Percentiles rank a stretch among this genome's conserved stretches.
Conservation (phyloP, 2,113 vertebrate genomes). For the Corythaixoides concolor region DNA sequence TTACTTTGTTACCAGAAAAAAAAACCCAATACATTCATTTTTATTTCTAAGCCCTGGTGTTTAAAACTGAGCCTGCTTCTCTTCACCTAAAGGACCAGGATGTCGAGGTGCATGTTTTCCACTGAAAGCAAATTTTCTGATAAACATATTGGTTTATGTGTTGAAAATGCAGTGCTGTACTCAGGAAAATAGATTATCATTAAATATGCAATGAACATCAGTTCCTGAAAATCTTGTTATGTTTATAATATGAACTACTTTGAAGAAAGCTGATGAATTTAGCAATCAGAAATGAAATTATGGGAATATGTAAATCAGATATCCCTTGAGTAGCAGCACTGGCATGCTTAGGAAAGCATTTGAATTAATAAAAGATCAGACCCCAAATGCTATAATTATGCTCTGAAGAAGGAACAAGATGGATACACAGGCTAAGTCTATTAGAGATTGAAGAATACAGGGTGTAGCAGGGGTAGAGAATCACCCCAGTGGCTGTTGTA, state of each 20-base stretch:
- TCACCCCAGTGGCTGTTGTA: neutral
- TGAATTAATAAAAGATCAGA: slow-evolving; percentile 62
- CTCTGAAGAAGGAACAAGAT: neutral
- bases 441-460: neutral
- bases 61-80: neutral
- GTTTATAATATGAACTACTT: slow-evolving; percentile 49
- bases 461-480: neutral
- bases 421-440: neutral
- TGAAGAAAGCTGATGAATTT: slow-evolving; percentile 58
- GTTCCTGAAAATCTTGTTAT: slow-evolving; percentile 51
- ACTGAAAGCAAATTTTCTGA: neutral
- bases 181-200: neutral
- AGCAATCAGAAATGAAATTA: slow-evolving; percentile 61
- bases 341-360: slow-evolving; percentile 16
- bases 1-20: neutral
- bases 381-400: neutral
- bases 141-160: neutral
- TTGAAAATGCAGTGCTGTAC: neutral
- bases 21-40: neutral
- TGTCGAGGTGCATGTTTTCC: neutral
- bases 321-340: slow-evolving; percentile 45
- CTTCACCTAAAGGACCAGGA: neutral
- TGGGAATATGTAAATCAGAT: slow-evolving; percentile 37
- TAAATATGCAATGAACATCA: slow-evolving; percentile 22
- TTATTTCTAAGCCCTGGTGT: neutral